Percentiles rank a stretch among this genome's conserved stretches.
Conservation (phyloP, 2,888 invertebrate species). For the Hecatera dysodea region DNA sequence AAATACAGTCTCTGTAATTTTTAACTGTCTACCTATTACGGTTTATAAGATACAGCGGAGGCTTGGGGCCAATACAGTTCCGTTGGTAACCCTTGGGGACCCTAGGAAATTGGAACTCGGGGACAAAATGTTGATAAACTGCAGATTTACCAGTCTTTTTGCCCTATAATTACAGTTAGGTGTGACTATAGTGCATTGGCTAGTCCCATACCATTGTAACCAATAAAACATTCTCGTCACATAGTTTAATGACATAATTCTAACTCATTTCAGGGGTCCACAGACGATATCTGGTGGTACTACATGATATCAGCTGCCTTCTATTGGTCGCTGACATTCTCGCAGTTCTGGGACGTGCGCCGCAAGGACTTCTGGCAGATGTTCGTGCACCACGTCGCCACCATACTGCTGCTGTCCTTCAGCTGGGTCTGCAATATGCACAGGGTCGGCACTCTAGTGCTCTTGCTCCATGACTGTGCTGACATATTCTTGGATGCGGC, state of each 20-base stretch:
- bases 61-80: not conserved
- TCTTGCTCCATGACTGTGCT: conserved; percentile 96
- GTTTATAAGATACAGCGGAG: not conserved
- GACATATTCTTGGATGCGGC: conserved; percentile 98
- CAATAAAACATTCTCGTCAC: not conserved
- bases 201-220: not conserved
- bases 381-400: conserved; percentile 99
- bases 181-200: no score
- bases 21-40: no score
- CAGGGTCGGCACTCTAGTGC: conserved; percentile 97
- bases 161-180: no score
- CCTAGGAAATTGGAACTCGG: not conserved
- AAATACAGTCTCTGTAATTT: not conserved
- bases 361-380: conserved; percentile 99
- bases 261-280: conserved; percentile 92
- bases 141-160: not conserved
- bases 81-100: not conserved
- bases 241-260: not conserved
- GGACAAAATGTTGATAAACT: not conserved
- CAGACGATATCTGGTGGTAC: conserved; percentile 98
- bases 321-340: conserved; percentile 98
- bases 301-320: conserved; percentile 98
- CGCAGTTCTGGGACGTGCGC: conserved; percentile 98
- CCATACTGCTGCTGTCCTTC: conserved; percentile 96
- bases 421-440: conserved; percentile 99